Percentiles rank a stretch among this genome's conserved stretches.
Evolutionary conservation across 2,888 invertebrate genomes (phyloP).

Genomic region (Pterostichus niger): DNA sequence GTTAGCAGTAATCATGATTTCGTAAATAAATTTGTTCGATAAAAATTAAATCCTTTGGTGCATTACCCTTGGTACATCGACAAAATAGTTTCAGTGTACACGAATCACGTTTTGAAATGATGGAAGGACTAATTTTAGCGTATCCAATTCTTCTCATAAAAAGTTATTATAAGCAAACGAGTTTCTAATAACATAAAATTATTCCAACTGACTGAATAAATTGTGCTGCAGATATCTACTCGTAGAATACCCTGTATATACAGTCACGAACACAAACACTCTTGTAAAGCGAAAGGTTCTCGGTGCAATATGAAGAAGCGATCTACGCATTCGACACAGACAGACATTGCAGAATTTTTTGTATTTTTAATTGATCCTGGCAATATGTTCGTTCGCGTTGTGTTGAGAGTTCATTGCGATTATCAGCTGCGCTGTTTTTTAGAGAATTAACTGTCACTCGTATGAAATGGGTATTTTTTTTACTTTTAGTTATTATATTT

Average conservation of each 20-base stretch:
- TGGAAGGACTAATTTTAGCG: too few relatives aligned
- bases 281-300: background rate
- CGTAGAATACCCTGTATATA: background rate
- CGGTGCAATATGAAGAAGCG: slow-evolving; percentile 19
- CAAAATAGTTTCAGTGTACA: too few relatives aligned
- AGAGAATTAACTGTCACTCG: background rate
- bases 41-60: too few relatives aligned
- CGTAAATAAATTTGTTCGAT: too few relatives aligned
- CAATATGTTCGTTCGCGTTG: slow-evolving; percentile 6
- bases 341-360: slow-evolving; percentile 18
- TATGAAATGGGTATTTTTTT: background rate
- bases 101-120: too few relatives aligned
- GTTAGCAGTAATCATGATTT: too few relatives aligned
- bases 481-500: background rate
- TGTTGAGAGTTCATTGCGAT: background rate
- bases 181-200: too few relatives aligned
- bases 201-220: too few relatives aligned
- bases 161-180: too few relatives aligned
- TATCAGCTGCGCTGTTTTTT: slow-evolving; percentile 11
- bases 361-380: slow-evolving; percentile 18
- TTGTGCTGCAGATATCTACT: too few relatives aligned
- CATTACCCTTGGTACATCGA: too few relatives aligned
- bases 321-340: slow-evolving; percentile 1
- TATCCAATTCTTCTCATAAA: too few relatives aligned
- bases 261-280: background rate